Conservation (phyloP, 2,797 vertebrate species). For the Rhinella marina region DNA sequence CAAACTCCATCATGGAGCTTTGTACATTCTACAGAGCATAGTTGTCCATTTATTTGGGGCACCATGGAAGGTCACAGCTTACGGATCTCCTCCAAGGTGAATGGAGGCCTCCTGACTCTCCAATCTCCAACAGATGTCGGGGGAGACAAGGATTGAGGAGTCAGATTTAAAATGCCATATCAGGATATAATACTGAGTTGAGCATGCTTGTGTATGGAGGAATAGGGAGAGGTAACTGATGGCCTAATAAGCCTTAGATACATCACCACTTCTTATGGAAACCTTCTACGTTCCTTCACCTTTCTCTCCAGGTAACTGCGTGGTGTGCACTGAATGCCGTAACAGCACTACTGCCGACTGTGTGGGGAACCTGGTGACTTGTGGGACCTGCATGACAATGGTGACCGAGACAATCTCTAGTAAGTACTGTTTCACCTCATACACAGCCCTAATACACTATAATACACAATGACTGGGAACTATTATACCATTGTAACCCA, state of each 20-base stretch:
- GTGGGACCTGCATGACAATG: conserved; percentile 27
- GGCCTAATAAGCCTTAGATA: too few species aligned
- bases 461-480: neutral
- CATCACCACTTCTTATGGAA: neutral
- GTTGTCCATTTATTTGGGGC: neutral
- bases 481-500: too few species aligned
- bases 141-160: too few species aligned
- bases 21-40: neutral
- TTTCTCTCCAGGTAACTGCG: conserved; percentile 12
- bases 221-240: too few species aligned
- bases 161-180: too few species aligned
- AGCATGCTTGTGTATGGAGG: too few species aligned
- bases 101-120: too few species aligned
- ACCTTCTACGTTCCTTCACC: neutral
- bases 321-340: conserved; percentile 26
- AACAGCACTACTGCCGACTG: neutral
- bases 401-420: neutral
- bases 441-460: neutral
- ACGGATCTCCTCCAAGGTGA: neutral
- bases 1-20: too few species aligned
- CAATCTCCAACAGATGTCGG: too few species aligned
- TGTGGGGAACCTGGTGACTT: neutral
- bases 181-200: too few species aligned
- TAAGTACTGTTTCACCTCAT: neutral
- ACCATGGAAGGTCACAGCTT: neutral